phyloP scores from a whole-genome alignment of 2,888 invertebrate genomes.

The Hipparchia semele region DNA sequence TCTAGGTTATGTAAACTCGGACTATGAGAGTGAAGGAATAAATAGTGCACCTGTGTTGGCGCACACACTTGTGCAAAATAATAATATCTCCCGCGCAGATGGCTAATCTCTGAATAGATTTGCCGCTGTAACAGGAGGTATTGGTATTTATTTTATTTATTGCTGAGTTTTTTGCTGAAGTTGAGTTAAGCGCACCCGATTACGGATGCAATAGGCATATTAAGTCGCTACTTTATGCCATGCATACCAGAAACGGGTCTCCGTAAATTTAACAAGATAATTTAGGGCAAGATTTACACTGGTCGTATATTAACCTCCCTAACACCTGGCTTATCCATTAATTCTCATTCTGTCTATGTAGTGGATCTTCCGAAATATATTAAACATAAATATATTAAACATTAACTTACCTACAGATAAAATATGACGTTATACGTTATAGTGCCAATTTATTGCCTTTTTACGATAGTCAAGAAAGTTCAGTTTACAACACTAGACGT shows the following conservation, averaged over 20 bases:
- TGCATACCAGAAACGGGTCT: constrained; percentile 1
- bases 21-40: too few relatives aligned
- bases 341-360: constrained; percentile 27
- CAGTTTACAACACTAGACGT: neutral
- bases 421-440: too few relatives aligned
- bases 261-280: constrained; percentile 25
- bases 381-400: constrained; percentile 18
- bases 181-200: too few relatives aligned
- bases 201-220: neutral
- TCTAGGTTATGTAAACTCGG: too few relatives aligned
- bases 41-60: too few relatives aligned
- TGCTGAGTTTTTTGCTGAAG: too few relatives aligned
- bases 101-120: too few relatives aligned
- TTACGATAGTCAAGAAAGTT: neutral
- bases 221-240: constrained; percentile 1
- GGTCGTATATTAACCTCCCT: constrained; percentile 27
- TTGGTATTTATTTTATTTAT: too few relatives aligned
- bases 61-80: too few relatives aligned
- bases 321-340: constrained; percentile 27
- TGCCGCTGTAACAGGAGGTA: too few relatives aligned
- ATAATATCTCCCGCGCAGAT: too few relatives aligned
- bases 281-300: constrained; percentile 24
- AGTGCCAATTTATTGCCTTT: constrained; percentile 3
- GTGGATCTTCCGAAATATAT: constrained; percentile 20
- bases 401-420: too few relatives aligned